Base-by-base conservation (phyloP, 2,797 vertebrate genomes). In the Rhodeus uyekii region DNA sequence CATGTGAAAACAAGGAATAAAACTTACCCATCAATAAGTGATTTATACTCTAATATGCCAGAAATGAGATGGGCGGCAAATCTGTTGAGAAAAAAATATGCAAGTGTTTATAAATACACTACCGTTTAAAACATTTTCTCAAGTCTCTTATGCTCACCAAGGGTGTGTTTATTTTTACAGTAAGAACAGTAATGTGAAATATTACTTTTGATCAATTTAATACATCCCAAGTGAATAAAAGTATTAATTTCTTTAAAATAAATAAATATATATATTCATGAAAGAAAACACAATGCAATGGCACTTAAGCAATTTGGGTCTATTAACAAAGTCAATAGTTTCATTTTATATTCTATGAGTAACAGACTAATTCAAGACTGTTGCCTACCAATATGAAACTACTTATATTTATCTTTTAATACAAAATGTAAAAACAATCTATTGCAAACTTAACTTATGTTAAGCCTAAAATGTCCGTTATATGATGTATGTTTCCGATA, bases 51-150 rank as follows among this genome's bases (percentile, higher is more conserved):
- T 86, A 99, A 93, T 86, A 97, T 94, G 80, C 96, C 98, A 2
- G 97, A 98, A 90, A 99, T 97, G 69, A 99, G 94, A 87, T 96
- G 95, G 88, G 97, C 96, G 0, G 97, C 94, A 92, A 98, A 99
- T 93, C 98, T 99, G 80, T 86, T 64, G 83, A 60, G 84, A 88
- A 53, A 73, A 48, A 50, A 34, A 12, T 36, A 36, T n/a, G 6
- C 13, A 19, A 61, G 34, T 10, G 38, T 38, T 55, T 27, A 22
- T 36, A 14, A 24, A 75, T 38, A 16, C 24, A 38, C n/a, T 46
- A 48, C 38, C 0, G n/a, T 24, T 34, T 19, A 36, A 34, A 22
- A n/a, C 0, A 5, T 74, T 18, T 22, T n/a, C n/a, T n/a, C 1
- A 39, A 18, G 27, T 39, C 0, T 55, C n/a, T 55, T n/a, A 8